Percentiles rank a stretch among this genome's conserved stretches.
Evolutionary conservation across 1,140 invertebrate genomes (phyloP).

Genomic region (Triops longicaudatus): DNA sequence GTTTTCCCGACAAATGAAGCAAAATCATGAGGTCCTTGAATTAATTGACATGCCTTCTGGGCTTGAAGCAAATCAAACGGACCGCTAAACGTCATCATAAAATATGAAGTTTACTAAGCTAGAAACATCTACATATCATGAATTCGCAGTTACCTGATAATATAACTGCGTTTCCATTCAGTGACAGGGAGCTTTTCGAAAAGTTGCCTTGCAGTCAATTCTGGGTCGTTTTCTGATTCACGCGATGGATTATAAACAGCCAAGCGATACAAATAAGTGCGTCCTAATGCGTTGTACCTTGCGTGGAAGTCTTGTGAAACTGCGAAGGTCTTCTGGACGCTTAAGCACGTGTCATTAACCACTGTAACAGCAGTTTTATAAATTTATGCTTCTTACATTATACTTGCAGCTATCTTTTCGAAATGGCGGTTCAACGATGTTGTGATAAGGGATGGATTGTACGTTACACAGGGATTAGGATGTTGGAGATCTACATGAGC

Average conservation of each 20-base stretch:
- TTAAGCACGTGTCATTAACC: neutral
- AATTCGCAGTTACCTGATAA: slow-evolving; percentile 44
- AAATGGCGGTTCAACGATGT: slow-evolving; percentile 1
- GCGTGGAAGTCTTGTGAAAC: slow-evolving; percentile 22
- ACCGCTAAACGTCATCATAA: slow-evolving; percentile 39
- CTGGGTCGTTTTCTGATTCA: neutral
- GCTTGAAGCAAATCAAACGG: slow-evolving; percentile 51
- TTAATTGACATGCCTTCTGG: slow-evolving; percentile 45
- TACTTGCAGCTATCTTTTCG: slow-evolving; percentile 14
- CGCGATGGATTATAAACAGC: neutral
- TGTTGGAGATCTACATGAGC: slow-evolving; percentile 22
- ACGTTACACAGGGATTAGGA: neutral
- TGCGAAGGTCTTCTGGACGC: neutral
- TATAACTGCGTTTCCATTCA: slow-evolving; percentile 45
- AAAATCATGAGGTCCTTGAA: slow-evolving; percentile 58
- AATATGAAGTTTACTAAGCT: no score
- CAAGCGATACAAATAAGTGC: slow-evolving; percentile 23
- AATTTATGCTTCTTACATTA: neutral
- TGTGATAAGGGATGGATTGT: neutral
- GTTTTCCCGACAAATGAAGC: slow-evolving; percentile 50
- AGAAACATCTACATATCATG: no score
- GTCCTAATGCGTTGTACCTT: slow-evolving; percentile 13
- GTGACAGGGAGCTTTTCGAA: slow-evolving; percentile 43
- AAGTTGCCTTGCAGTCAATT: neutral
- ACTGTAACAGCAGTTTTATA: neutral